phyloP scores from a whole-genome alignment of 2,113 vertebrate species.

The Rhabdornis inornatus region DNA sequence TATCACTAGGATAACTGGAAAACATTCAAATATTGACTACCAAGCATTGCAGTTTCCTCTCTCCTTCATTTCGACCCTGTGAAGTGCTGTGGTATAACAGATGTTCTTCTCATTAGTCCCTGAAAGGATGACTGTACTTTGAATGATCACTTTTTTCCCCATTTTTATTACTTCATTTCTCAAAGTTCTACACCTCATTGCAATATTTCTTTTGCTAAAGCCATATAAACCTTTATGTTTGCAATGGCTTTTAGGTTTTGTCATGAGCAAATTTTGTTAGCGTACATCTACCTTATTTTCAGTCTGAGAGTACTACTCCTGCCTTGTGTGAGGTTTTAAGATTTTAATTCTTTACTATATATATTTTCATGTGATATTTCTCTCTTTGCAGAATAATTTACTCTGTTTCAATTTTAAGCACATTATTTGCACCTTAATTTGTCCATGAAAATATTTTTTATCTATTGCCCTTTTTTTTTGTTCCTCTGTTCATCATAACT shows the following conservation, averaged over 20 bases:
- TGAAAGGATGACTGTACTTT: not conserved
- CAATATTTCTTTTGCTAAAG: not conserved
- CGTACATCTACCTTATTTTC: rapidly evolving
- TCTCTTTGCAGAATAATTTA: not conserved
- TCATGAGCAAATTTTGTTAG: not conserved
- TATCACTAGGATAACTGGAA: not conserved
- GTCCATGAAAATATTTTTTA: not conserved
- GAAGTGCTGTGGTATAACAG: not conserved
- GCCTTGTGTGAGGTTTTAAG: not conserved
- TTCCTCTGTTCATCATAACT: not conserved
- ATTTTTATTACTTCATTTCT: not conserved
- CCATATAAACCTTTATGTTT: not conserved
- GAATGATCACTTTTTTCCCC: not conserved
- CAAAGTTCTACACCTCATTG: not conserved
- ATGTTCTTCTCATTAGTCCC: not conserved
- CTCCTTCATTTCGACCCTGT: not conserved
- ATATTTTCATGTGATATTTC: not conserved
- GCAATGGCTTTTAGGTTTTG: not conserved
- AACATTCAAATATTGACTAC: not conserved
- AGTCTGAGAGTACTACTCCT: not conserved
- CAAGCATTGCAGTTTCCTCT: not conserved
- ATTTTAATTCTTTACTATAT: not conserved
- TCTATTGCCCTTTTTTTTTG: not conserved
- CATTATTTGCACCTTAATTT: not conserved
- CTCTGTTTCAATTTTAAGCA: not conserved